phyloP scores from a whole-genome alignment of 2,113 vertebrate species.

The Pseudopodoces humilis region DNA sequence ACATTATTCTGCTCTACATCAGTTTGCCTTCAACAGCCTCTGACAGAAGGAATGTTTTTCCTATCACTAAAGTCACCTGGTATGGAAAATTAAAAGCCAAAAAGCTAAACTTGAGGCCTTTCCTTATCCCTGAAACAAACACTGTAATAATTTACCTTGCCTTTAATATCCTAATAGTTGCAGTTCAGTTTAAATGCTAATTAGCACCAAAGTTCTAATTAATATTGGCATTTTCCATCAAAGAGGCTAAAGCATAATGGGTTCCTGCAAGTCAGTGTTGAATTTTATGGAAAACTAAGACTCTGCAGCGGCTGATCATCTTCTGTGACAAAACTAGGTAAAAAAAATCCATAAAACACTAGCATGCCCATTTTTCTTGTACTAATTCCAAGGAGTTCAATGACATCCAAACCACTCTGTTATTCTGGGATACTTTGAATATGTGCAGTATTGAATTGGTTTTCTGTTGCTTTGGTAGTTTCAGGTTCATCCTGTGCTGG shows the following conservation, averaged over 20 bases:
- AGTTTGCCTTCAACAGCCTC: conserved; percentile 6
- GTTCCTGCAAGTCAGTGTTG: background rate
- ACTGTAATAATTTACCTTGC: background rate
- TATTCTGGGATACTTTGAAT: background rate
- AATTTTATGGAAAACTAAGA: background rate
- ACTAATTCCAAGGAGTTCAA: background rate
- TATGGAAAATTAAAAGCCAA: background rate
- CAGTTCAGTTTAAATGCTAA: background rate
- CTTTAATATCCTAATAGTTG: background rate
- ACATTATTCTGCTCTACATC: background rate
- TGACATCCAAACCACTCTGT: background rate
- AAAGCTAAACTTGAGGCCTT: background rate
- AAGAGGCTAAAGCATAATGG: background rate
- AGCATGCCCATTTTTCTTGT: background rate
- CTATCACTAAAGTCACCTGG: background rate
- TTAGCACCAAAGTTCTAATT: background rate
- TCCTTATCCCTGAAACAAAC: background rate
- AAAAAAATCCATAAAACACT: background rate
- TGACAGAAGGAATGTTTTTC: background rate
- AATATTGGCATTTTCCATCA: background rate
- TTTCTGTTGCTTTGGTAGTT: background rate
- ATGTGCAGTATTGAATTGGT: background rate
- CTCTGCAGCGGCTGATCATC: background rate
- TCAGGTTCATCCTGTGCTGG: background rate
- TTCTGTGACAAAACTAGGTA: background rate